Evolutionary conservation across 2,888 invertebrate genomes (phyloP), one percentile per base, ranked within the genome.

Genomic region (Spialia ferax): DNA sequence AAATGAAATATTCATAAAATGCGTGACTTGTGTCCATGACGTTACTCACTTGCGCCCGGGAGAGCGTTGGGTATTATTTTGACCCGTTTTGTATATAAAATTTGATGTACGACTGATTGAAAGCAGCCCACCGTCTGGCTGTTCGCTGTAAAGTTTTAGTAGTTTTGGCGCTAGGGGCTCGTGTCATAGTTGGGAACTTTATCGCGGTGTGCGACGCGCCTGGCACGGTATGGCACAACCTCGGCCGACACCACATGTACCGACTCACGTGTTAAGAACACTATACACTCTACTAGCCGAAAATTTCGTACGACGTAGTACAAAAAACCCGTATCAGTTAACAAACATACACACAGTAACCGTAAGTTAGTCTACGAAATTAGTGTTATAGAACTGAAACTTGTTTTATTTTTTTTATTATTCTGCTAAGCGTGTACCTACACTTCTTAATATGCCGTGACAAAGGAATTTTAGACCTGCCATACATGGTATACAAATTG

Each of bases 141-240:
- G 42, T 79, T 80, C 79, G 74, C 80, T 79, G 86, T 85, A 82
- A 84, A 83, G 75, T 86, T 88, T 88, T 86, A 88, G 85, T 88
- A 87, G 90, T 89, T 89, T 90, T 87, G 89, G 86, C 88, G 90
- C 89, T 86, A 85, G 84, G 80, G 84, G 79, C 80, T 79, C 84
- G 91, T 89, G 91, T 91, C 86, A 89, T 87, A 89, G 89, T 85
- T 89, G 82, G 85, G 84, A 84, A 86, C 85, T 86, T 87, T 85
- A 84, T 83, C 83, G 85, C 78, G 81, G 85, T 76, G 80, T 78
- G 81, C 82, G 81, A 84, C 81, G 83, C 82, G 79, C 76, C 89
- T 86, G 93, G 91, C 87, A 93, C 93, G 85, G 91, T 89, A 85
- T 85, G 93, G 91, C 88, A 93, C 93, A 88, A 74, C 87, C 84